These are phyloP conservation scores for Noctilio leporinus DNA, from an alignment of 2,113 vertebrate genomes.

Conservation along the genomic window DNA sequence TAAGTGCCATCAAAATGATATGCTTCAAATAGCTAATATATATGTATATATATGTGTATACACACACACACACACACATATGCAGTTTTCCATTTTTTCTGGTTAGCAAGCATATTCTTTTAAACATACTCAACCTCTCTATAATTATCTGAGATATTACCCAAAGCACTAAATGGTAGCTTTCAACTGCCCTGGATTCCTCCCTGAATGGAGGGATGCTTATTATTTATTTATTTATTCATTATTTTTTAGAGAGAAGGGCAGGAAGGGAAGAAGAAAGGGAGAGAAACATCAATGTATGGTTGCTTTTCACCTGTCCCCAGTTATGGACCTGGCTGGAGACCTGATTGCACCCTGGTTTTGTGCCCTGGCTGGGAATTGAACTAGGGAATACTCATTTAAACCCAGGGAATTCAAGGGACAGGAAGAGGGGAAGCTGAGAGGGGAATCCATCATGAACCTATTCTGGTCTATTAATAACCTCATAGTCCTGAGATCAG, in stretches of 20 bases:
- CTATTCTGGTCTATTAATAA: not conserved
- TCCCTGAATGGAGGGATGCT: not conserved
- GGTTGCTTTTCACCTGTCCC: too few relatives aligned
- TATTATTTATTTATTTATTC: too few relatives aligned
- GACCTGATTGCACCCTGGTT: too few relatives aligned
- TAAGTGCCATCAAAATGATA: not conserved
- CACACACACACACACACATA: too few relatives aligned
- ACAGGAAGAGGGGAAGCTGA: not conserved
- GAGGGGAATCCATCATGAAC: not conserved
- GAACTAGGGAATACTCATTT: too few relatives aligned
- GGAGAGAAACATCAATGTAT: too few relatives aligned
- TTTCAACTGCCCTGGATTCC: not conserved
- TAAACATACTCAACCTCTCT: not conserved
- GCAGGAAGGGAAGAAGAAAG: too few relatives aligned
- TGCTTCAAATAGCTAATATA: not conserved
- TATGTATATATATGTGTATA: not conserved
- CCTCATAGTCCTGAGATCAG: not conserved
- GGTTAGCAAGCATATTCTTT: not conserved
- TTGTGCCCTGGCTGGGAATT: too few relatives aligned
- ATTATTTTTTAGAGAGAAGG: too few relatives aligned
- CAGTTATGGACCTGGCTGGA: too few relatives aligned
- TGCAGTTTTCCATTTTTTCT: not conserved
- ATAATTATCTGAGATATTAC: not conserved
- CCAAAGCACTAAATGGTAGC: not conserved
- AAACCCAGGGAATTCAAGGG: not conserved